A percentile compares a stretch with the other conserved stretches of the same genome.
These are phyloP conservation scores for Ectemnius continuus DNA, from an alignment of 2,888 invertebrate species.

Conservation along the genomic window DNA sequence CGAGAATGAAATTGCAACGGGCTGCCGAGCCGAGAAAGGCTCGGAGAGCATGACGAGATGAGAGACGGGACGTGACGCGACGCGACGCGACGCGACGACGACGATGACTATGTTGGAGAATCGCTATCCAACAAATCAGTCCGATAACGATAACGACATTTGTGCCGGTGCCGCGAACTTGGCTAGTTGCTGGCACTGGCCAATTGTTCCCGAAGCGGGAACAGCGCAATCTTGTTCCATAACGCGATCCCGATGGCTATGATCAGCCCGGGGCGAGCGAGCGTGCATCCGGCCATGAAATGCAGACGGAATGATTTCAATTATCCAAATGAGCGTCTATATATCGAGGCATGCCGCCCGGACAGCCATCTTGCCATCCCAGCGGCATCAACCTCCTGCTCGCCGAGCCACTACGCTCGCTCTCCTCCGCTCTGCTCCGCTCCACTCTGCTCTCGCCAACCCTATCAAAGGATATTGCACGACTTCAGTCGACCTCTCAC, in stretches of 20 bases:
- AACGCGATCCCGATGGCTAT: slow-evolving; percentile 60
- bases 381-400: slow-evolving; percentile 23
- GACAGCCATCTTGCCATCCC: slow-evolving; percentile 12
- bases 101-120: slow-evolving; percentile 8
- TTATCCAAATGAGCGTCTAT: slow-evolving; percentile 67
- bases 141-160: slow-evolving; percentile 63
- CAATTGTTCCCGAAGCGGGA: slow-evolving; percentile 54
- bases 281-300: slow-evolving; percentile 65
- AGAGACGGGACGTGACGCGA: slow-evolving; percentile 11
- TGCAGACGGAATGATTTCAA: slow-evolving; percentile 70
- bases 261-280: slow-evolving; percentile 57
- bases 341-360: slow-evolving; percentile 14
- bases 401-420: neutral
- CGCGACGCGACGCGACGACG: neutral
- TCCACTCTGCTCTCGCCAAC: slow-evolving; percentile 39
- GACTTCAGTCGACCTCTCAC: slow-evolving; percentile 16
- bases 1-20: slow-evolving; percentile 7
- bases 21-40: neutral
- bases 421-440: slow-evolving; percentile 24
- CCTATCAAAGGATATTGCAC: slow-evolving; percentile 62
- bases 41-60: slow-evolving; percentile 13
- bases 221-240: slow-evolving; percentile 55
- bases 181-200: slow-evolving; percentile 13
- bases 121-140: slow-evolving; percentile 47
- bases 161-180: slow-evolving; percentile 47